Percentiles rank a stretch among this genome's conserved stretches.
Conservation (phyloP, 2,797 vertebrate species). For the Tauraco hartlaubi region DNA sequence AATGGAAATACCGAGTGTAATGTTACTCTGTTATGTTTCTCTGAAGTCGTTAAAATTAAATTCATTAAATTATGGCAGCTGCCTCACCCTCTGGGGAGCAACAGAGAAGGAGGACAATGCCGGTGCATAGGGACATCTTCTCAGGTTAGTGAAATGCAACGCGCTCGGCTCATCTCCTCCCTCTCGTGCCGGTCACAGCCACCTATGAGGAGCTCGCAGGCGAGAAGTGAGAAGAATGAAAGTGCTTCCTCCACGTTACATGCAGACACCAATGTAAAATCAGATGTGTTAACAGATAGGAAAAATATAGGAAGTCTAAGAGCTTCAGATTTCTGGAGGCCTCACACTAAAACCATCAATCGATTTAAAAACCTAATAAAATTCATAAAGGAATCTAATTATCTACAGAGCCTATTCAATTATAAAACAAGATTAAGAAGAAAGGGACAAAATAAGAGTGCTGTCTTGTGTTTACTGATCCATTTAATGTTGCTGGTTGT, state of each 20-base stretch:
- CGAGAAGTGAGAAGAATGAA: neutral
- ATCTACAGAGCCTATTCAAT: neutral
- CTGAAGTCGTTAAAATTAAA: neutral
- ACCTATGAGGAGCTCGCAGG: accelerated
- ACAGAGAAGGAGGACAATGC: neutral
- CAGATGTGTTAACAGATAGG: neutral
- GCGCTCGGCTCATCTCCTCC: neutral
- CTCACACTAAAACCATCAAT: neutral
- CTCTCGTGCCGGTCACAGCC: accelerated
- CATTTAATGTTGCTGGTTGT: neutral
- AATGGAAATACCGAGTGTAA: neutral
- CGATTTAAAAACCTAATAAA: neutral
- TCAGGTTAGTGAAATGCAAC: neutral
- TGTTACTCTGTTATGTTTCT: neutral
- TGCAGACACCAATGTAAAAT: neutral
- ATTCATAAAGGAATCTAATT: conserved; percentile 1
- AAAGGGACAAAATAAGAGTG: neutral
- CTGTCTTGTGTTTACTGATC: neutral
- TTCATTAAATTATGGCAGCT: neutral
- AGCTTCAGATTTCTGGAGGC: neutral
- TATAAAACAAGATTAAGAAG: neutral
- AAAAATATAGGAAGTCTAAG: neutral
- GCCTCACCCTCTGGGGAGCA: neutral
- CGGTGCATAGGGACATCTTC: accelerated
- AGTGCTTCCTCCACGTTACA: neutral